These are phyloP conservation scores for Erpornis zantholeuca DNA, from an alignment of 2,113 vertebrate genomes.

Conservation along the genomic window DNA sequence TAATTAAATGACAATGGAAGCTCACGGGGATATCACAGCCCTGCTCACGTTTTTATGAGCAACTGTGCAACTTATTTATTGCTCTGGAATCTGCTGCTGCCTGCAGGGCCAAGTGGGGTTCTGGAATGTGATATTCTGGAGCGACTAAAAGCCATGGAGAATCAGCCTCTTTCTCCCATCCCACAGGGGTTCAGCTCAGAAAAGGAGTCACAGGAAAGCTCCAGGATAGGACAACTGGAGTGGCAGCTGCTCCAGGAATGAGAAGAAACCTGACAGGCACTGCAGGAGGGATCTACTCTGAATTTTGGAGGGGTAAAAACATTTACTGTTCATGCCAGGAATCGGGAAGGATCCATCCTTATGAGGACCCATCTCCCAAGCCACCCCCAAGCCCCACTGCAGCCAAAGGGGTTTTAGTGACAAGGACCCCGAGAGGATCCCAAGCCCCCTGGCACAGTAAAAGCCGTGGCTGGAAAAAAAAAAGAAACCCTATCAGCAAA, in stretches of 20 bases:
- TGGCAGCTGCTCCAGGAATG: neutral
- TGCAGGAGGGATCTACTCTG: neutral
- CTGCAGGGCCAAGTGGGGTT: neutral
- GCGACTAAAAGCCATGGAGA: neutral
- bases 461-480: slow-evolving; percentile 68
- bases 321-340: neutral
- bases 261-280: fast-evolving
- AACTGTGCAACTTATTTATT: neutral
- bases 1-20: neutral
- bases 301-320: neutral
- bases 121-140: neutral
- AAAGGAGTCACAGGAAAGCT: neutral
- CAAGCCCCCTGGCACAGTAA: neutral
- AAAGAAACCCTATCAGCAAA: slow-evolving; percentile 71
- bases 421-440: neutral
- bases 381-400: neutral
- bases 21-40: neutral
- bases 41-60: neutral
- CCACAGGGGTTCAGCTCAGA: fast-evolving
- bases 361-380: neutral
- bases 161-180: neutral
- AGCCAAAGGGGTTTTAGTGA: neutral
- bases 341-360: neutral
- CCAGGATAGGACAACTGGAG: neutral
- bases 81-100: neutral